phyloP scores from a whole-genome alignment of 2,797 vertebrate species.

The Gymnothorax reevesii region DNA sequence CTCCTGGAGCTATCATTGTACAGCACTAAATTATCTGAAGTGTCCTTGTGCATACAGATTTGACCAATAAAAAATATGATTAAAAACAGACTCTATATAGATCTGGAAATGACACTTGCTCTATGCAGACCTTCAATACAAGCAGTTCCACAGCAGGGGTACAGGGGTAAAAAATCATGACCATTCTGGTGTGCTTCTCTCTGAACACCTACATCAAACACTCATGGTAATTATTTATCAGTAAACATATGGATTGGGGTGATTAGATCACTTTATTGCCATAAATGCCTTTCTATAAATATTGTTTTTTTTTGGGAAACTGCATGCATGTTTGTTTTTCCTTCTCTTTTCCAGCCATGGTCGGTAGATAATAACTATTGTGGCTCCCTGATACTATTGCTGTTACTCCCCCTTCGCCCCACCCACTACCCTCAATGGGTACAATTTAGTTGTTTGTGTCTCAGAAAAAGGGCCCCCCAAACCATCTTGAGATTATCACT shows the following conservation, averaged over 20 bases:
- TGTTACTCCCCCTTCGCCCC: conserved; percentile 11
- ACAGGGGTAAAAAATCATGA: not conserved
- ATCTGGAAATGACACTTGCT: no score
- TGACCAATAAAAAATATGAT: not conserved
- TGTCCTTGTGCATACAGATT: not conserved
- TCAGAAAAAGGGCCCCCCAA: conserved; percentile 20
- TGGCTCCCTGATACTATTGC: conserved; percentile 6
- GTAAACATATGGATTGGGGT: not conserved
- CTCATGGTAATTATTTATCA: not conserved
- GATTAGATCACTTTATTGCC: not conserved
- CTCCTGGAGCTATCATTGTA: not conserved
- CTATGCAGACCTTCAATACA: no score
- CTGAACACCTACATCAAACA: not conserved
- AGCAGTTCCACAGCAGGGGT: no score
- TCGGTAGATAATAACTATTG: conserved; percentile 25
- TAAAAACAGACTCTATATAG: not conserved
- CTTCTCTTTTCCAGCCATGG: conserved; percentile 13
- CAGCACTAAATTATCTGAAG: not conserved
- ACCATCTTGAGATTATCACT: conserved; percentile 1
- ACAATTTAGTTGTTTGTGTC: conserved; percentile 26
- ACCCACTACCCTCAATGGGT: conserved; percentile 10
- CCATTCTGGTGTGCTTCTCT: not conserved
- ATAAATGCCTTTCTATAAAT: not conserved
- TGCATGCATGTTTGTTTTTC: conserved; percentile 20
- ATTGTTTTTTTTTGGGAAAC: conserved; percentile 21